Percentiles rank a stretch among this genome's conserved stretches.
phyloP scores from a whole-genome alignment of 2,888 invertebrate species.

The Drosophila paramelanica region DNA sequence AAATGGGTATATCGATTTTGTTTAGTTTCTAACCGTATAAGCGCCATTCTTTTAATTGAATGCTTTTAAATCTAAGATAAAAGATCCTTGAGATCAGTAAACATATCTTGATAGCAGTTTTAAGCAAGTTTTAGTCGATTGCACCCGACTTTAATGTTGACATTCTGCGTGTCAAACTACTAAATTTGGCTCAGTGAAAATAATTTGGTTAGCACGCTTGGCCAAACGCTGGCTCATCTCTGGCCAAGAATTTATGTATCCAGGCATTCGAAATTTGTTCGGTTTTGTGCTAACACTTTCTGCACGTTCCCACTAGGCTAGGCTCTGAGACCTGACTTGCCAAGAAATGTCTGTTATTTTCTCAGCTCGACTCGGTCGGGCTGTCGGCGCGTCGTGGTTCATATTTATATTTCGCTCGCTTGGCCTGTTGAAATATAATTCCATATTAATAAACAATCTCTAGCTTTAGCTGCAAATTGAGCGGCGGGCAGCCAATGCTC shows the following conservation, averaged over 20 bases:
- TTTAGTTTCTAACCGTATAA: too few relatives aligned
- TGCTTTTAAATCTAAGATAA: too few relatives aligned
- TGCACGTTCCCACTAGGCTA: constrained; percentile 45
- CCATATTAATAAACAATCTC: constrained; percentile 68
- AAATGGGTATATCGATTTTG: neutral
- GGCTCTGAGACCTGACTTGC: constrained; percentile 46
- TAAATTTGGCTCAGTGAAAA: constrained; percentile 59
- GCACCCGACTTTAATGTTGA: neutral
- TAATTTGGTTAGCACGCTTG: constrained; percentile 64
- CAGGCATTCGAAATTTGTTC: constrained; percentile 20
- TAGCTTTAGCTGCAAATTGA: constrained; percentile 51
- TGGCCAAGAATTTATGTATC: constrained; percentile 32
- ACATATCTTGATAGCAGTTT: too few relatives aligned
- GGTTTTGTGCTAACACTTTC: constrained; percentile 38
- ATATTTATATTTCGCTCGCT: constrained; percentile 46
- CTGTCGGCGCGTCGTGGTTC: neutral
- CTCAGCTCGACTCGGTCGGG: neutral
- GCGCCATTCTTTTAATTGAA: too few relatives aligned
- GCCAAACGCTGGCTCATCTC: constrained; percentile 36
- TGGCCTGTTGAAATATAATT: constrained; percentile 60
- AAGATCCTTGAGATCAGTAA: too few relatives aligned
- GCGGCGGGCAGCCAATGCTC: constrained; percentile 24
- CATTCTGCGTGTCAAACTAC: constrained; percentile 43
- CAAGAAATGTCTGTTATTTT: constrained; percentile 47
- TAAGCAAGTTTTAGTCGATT: neutral